These are phyloP conservation scores for Urophycis tenuis DNA, from an alignment of 2,797 vertebrate genomes.

Conservation along the genomic window DNA sequence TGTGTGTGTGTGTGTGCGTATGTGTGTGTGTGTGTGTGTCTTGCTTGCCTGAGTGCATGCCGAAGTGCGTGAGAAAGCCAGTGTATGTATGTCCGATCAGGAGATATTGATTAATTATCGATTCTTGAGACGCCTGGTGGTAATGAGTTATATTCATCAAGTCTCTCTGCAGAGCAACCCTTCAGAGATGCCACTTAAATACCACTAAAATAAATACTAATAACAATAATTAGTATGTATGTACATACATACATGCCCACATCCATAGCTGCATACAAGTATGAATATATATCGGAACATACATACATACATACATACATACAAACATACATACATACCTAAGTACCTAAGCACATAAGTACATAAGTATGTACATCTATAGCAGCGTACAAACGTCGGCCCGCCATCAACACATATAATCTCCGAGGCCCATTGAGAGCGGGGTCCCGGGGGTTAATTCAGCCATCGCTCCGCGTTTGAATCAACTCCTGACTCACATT, in stretches of 20 bases:
- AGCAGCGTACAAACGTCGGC: constrained; percentile 79
- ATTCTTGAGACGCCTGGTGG: background rate
- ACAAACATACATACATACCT: background rate
- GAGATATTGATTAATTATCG: background rate
- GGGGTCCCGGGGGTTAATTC: constrained; percentile 96
- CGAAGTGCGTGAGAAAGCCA: background rate
- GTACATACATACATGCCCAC: too few species aligned
- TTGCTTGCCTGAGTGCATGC: background rate
- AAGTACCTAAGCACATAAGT: background rate
- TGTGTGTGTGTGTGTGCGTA: background rate
- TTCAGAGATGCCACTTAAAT: background rate
- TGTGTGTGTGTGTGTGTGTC: background rate
- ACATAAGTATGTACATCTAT: background rate
- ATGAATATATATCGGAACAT: background rate
- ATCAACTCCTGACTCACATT: constrained; percentile 98
- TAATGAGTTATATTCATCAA: background rate
- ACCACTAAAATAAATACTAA: too few species aligned
- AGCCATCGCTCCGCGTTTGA: constrained; percentile 97
- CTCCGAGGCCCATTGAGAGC: constrained; percentile 98
- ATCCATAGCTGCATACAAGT: background rate
- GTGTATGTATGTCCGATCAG: background rate
- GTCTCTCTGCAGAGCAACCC: background rate
- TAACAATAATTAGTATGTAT: too few species aligned
- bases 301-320: background rate
- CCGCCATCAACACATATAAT: constrained; percentile 99